Conservation (phyloP, 1,140 invertebrate genomes). For the Drosophila takahashii region DNA sequence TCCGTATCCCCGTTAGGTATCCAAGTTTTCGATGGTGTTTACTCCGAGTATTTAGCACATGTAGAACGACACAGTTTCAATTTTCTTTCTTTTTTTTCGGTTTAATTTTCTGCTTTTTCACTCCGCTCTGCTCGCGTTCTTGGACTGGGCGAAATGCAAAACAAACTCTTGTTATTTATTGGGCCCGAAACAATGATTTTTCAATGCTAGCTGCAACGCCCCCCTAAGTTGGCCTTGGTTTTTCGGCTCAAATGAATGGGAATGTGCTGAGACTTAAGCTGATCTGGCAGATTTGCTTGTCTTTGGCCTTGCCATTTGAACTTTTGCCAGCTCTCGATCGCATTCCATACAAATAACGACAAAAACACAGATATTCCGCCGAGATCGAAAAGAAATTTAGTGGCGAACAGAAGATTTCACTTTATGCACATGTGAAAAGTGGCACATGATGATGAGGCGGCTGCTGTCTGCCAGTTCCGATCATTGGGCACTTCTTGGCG, state of each 20-base stretch:
- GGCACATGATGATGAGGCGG: slow-evolving; percentile 76
- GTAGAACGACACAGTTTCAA: slow-evolving; percentile 47
- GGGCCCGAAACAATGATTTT: slow-evolving; percentile 42
- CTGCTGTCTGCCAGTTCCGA: slow-evolving; percentile 63
- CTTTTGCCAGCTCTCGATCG: slow-evolving; percentile 35
- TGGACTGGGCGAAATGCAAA: slow-evolving; percentile 50
- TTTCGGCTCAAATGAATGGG: slow-evolving; percentile 17
- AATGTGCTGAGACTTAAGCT: slow-evolving; percentile 21
- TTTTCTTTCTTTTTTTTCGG: neutral
- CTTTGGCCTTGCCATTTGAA: slow-evolving; percentile 44
- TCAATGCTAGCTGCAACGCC: slow-evolving; percentile 62
- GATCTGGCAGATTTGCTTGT: slow-evolving; percentile 16
- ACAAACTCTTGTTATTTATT: slow-evolving; percentile 41
- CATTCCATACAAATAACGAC: slow-evolving; percentile 28
- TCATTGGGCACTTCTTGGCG: slow-evolving; percentile 71
- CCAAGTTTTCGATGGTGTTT: slow-evolving; percentile 63
- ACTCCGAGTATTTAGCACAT: slow-evolving; percentile 70
- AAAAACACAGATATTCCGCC: slow-evolving; percentile 15
- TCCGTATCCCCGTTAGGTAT: slow-evolving; percentile 65
- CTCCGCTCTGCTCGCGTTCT: slow-evolving; percentile 18
- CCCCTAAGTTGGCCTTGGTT: slow-evolving; percentile 58
- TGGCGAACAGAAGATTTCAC: slow-evolving; percentile 64
- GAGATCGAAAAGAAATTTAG: slow-evolving; percentile 57
- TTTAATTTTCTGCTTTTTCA: neutral
- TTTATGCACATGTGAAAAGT: slow-evolving; percentile 79